Base-by-base conservation (phyloP, 2,888 invertebrate species). In the Cephus rjabovi region DNA sequence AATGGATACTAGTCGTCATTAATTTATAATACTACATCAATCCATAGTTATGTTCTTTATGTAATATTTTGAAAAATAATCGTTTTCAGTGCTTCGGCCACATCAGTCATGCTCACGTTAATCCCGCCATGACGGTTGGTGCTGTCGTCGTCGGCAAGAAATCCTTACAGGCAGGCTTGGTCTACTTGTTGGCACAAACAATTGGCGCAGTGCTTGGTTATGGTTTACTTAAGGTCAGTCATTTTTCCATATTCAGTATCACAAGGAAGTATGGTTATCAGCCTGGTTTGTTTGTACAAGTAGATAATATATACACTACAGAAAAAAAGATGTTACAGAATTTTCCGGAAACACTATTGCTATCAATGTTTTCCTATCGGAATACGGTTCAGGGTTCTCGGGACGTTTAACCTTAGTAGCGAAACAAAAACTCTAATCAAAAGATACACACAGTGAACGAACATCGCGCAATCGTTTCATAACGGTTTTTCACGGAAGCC, bases 51-150 rank as follows among this genome's bases (percentile, higher is more conserved):
- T 2, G 1, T 9, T 23, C 23, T 56, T 56, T 9, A 6, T 0
- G 1, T 56, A 56, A 56, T 56, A 56, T 56, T 56, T 56, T 9
- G 9, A 56, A 56, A 56, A 56, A 23, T 56, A 56, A 23, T 23
- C 23, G 1, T 82, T 89, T 86, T 11, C 87, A 92, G 92, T 87
- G 88, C 70, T 86, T 92, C 69, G 92, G 91, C 3, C 92, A 92
- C 73, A 90, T 92, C 71, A 92, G 92, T 78, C 86, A 89, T 15
- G 91, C 92, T 30, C 91, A 92, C 80, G 82, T 92, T 34, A 92
- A 92, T 81, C 92, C 92, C 12, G 89, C 91, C 0, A 86, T 92
- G n/a, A 92, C 92, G 15, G 80, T 91, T 4, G 90, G 91, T 11
- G 82, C 91, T 3, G 83, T 92, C 1, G 86, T 92, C 11, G 87